Conservation (phyloP, 1,140 invertebrate genomes). For the Euwallacea fornicatus region DNA sequence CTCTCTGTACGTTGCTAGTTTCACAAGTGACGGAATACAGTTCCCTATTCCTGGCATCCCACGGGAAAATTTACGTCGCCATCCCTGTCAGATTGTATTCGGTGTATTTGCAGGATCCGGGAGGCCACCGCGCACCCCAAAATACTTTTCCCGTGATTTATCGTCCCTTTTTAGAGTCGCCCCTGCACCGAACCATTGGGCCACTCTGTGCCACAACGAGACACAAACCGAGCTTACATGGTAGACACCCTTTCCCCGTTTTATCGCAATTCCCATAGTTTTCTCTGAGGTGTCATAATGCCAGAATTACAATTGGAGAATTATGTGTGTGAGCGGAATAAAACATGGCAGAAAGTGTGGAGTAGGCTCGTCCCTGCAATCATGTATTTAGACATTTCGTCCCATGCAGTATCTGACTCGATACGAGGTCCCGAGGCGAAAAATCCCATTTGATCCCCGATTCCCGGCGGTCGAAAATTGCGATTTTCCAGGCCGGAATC, state of each 20-base stretch:
- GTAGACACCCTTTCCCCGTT: conserved; percentile 12
- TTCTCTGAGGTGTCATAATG: conserved; percentile 34
- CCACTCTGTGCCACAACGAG: too few species aligned
- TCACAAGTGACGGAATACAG: conserved; percentile 31
- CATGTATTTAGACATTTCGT: too few species aligned
- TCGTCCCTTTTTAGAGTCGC: background rate
- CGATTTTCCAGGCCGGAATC: conserved; percentile 13
- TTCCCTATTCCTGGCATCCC: conserved; percentile 20
- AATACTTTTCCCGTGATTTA: background rate
- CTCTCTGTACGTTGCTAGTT: background rate
- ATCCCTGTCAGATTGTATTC: conserved; percentile 33
- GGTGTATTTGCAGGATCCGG: conserved; percentile 20
- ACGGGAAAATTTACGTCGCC: conserved; percentile 33
- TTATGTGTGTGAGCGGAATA: conserved; percentile 32
- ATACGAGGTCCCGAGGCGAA: background rate
- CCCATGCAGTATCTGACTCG: too few species aligned
- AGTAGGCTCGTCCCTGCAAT: background rate
- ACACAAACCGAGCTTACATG: background rate
- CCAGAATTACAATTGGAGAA: conserved; percentile 32
- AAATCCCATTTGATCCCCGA: background rate
- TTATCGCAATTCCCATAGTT: conserved; percentile 31
- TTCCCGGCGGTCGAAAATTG: conserved; percentile 11
- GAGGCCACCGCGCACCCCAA: conserved; percentile 6
- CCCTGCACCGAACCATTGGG: background rate
- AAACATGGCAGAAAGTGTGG: conserved; percentile 3